Evolutionary conservation across 2,888 invertebrate genomes (phyloP).

Genomic region (Acanthosepion pharaonis): DNA sequence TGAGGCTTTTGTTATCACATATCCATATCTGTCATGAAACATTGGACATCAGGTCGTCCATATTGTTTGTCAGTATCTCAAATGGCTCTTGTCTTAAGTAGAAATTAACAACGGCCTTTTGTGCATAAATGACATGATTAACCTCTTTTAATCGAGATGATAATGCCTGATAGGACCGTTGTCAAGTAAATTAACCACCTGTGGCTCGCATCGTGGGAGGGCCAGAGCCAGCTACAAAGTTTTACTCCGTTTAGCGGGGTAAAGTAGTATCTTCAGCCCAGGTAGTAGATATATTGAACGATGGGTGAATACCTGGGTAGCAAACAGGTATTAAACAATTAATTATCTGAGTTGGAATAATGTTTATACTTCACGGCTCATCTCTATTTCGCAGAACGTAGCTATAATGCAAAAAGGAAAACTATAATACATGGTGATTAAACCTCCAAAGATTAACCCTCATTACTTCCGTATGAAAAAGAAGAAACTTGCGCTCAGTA

Average conservation of each 20-base stretch:
- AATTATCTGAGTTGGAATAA: too few relatives aligned
- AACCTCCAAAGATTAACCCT: too few relatives aligned
- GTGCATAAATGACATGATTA: neutral
- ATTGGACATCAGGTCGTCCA: neutral
- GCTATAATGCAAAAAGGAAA: too few relatives aligned
- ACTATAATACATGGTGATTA: too few relatives aligned
- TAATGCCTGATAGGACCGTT: neutral
- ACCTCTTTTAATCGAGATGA: neutral
- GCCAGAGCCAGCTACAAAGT: neutral
- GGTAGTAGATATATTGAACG: neutral
- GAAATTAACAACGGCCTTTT: neutral
- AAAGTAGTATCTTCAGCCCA: neutral
- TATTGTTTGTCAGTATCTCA: neutral
- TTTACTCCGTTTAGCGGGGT: neutral
- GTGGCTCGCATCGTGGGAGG: neutral
- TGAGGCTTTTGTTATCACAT: neutral
- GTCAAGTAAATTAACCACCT: neutral
- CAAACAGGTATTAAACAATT: too few relatives aligned
- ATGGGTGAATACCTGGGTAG: neutral
- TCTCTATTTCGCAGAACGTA: too few relatives aligned
- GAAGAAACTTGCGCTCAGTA: too few relatives aligned
- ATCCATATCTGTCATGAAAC: neutral
- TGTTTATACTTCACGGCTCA: too few relatives aligned
- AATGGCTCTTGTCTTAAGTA: neutral
- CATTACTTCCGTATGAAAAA: too few relatives aligned